Percentiles rank a stretch among this genome's conserved stretches.
Evolutionary conservation across 1,140 invertebrate species (phyloP).

Genomic region (Charaxes varanes): DNA sequence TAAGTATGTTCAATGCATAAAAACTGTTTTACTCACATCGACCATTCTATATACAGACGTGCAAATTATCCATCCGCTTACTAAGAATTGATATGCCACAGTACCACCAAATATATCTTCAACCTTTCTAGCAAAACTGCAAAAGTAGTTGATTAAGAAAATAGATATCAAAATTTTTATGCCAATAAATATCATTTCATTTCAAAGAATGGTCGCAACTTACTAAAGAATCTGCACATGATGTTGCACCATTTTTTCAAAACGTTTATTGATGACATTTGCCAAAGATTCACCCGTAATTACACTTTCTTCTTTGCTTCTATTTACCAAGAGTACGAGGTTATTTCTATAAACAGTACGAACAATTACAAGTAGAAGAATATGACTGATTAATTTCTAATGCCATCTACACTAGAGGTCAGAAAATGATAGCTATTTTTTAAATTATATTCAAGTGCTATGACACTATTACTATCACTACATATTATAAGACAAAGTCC

Average conservation of each 20-base stretch:
- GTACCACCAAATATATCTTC: constrained; percentile 39
- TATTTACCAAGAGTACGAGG: constrained; percentile 29
- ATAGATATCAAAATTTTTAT: not conserved
- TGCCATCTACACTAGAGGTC: no score
- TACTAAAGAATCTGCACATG: constrained; percentile 43
- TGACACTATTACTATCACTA: no score
- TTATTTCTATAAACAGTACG: constrained; percentile 33
- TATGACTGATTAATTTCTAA: no score
- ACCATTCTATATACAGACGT: constrained; percentile 44
- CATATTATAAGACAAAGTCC: no score
- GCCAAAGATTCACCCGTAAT: constrained; percentile 11
- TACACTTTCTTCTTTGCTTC: constrained; percentile 26
- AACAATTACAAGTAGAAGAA: no score
- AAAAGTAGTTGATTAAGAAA: constrained; percentile 9
- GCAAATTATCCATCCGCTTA: constrained; percentile 48
- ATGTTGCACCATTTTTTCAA: constrained; percentile 36
- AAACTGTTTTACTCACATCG: constrained; percentile 43
- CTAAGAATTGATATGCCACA: constrained; percentile 39
- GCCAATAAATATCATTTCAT: constrained; percentile 1
- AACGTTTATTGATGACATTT: constrained; percentile 22
- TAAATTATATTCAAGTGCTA: no score
- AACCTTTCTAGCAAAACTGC: constrained; percentile 33
- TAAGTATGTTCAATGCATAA: no score
- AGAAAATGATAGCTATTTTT: no score
- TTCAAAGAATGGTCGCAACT: constrained; percentile 11